Base-by-base conservation (phyloP, 1,140 invertebrate genomes). In the Drosophila asahinai region DNA sequence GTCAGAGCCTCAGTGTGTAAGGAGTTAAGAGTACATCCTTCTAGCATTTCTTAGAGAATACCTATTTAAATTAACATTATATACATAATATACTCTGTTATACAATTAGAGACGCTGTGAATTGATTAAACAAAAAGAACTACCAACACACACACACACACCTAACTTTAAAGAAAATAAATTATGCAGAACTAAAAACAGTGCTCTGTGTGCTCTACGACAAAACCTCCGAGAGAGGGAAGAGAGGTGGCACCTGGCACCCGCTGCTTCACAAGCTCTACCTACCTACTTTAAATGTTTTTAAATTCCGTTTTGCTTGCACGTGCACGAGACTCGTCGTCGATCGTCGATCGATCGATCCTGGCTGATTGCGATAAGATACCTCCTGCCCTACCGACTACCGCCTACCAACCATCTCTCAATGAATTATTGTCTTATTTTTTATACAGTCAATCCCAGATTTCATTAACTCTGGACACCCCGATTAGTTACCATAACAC, bases 371-470 rank as follows among this genome's bases (percentile, higher is more conserved):
- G 59, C n/a, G 59, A 63, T 71, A 27, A 58, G 58, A 80, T 74
- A 57, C 55, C 27, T 42, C 42, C 51, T 14, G 15, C 11, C 38
- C 38, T 30, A 30, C 27, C 25, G 25, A 5, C 25, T 36, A 25
- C 49, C 74, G 2, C 42, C 59, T 51, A 62, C 59, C 62, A 48
- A 70, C 55, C 52, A 77, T 63, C 54, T 58, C 67, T 71, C 64
- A 79, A 81, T 77, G 66, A 86, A 74, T 51, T 86, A 74, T 90
- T 80, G 54, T 90, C 80, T 84, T 86, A 65, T 82, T 71, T 84
- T 82, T 84, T 82, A 90, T 77, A 90, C 86, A 90, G 86, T 90
- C 81, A 90, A 90, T 71, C 86, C 86, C 86, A 84, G 86, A 90
- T 90, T 90, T 90, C 81, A 86, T 90, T 90, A 90, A 90, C 83